These are phyloP conservation scores for Riparia riparia DNA, from an alignment of 2,113 vertebrate species.

Conservation along the genomic window DNA sequence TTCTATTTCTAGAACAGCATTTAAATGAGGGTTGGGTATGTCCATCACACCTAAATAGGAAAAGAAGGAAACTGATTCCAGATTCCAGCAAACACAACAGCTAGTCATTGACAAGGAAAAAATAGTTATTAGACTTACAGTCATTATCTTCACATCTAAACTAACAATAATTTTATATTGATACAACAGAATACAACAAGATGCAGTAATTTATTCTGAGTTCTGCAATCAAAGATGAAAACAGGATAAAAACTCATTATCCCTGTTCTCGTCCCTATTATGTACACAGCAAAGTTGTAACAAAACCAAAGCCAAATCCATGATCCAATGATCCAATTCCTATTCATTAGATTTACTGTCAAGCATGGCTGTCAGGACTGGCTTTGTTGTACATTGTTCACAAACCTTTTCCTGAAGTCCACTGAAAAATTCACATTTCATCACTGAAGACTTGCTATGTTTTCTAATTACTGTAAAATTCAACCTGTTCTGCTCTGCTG, in stretches of 20 bases:
- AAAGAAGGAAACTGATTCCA: not conserved
- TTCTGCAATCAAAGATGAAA: not conserved
- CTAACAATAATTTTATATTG: not conserved
- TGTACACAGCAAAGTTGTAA: not conserved
- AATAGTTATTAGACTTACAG: not conserved
- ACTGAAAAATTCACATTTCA: constrained; percentile 46
- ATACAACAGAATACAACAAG: not conserved
- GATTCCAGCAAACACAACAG: not conserved
- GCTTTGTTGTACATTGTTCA: not conserved
- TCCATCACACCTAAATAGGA: not conserved
- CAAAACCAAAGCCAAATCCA: not conserved
- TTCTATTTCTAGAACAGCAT: not conserved
- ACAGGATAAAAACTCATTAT: not conserved
- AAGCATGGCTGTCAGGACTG: not conserved
- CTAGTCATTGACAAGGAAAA: not conserved
- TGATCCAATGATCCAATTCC: not conserved
- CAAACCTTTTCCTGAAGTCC: constrained; percentile 4
- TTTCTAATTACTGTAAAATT: constrained; percentile 56
- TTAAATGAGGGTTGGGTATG: not conserved
- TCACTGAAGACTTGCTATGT: not conserved
- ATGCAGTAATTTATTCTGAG: not conserved
- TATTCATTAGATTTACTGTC: constrained; percentile 26
- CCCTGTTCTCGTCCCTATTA: not conserved
- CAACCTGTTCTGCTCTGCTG: constrained; percentile 34
- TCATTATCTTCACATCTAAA: not conserved